These are phyloP conservation scores for Aurelia coerulea DNA, from an alignment of 30 jellyfish, hydroid and myxozoan species.

Conservation along the genomic window DNA sequence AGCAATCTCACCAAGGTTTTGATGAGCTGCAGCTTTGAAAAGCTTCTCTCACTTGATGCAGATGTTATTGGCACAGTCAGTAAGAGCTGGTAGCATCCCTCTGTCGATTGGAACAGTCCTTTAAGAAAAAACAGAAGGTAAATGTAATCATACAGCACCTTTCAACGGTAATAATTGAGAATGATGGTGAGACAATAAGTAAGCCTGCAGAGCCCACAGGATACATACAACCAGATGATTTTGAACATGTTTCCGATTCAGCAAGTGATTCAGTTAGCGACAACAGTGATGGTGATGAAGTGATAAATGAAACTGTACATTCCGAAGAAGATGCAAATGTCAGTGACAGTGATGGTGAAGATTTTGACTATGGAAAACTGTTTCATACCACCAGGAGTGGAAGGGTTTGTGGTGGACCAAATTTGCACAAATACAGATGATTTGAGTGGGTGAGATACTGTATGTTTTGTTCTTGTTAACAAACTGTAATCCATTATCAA, in stretches of 20 bases:
- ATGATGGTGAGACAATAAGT: conserved; percentile 1
- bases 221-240: conserved; percentile 3
- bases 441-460: conserved; percentile 1
- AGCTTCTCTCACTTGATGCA: no score
- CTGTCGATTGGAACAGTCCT: not conserved
- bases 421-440: conserved; percentile 29
- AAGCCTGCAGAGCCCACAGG: conserved; percentile 7
- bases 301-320: conserved; percentile 21
- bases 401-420: conserved; percentile 32
- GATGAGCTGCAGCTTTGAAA: no score
- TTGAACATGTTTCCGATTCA: not conserved
- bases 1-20: no score
- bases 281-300: conserved; percentile 20
- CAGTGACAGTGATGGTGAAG: conserved; percentile 7
- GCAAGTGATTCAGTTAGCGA: conserved; percentile 29
- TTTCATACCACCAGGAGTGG: conserved; percentile 23
- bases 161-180: not conserved
- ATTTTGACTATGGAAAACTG: conserved; percentile 12
- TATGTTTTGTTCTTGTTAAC: conserved; percentile 8
- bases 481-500: not conserved
- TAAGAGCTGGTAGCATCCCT: no score
- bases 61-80: no score
- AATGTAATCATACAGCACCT: conserved; percentile 26
- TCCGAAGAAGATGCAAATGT: conserved; percentile 4
- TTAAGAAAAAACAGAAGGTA: conserved; percentile 17